Base-by-base conservation (phyloP, 2,113 vertebrate genomes). In the Perognathus longimembris region DNA sequence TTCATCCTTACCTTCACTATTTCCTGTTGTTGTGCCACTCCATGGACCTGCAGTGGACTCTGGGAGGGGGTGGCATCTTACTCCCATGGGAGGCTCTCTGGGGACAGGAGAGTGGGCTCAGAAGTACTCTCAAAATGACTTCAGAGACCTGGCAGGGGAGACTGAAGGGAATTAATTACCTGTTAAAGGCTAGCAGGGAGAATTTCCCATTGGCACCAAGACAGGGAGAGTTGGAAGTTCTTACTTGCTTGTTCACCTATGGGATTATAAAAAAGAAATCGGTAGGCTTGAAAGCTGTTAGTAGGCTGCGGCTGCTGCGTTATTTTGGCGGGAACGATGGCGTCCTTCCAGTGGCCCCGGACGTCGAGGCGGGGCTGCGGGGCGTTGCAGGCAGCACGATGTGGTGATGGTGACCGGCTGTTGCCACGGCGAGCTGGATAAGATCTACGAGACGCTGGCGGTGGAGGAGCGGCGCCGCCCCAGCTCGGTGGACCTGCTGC, bases 341-440 rank as follows among this genome's bases (percentile, higher is more conserved):
- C n/a, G n/a, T n/a, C n/a, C n/a, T n/a, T n/a, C n/a, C n/a, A n/a
- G n/a, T n/a, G n/a, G n/a, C n/a, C n/a, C n/a, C n/a, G n/a, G n/a
- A n/a, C n/a, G n/a, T n/a, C n/a, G n/a, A n/a, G n/a, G n/a, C n/a
- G n/a, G n/a, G n/a, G n/a, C n/a, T 0, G 3, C 30, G 61, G 40
- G n/a, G n/a, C 6, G 6, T 28, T 3, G 80, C 34, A 1, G 38
- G 15, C 45, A 9, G 67, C 30, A 91, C 61, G 79, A 99, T 99
- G 99, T 99, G 99, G 97, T 99, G 89, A 99, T 99, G 7, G 99
- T 99, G 40, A 99, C 99, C 17, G 99, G 99, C 34, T 99, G 99
- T 93, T 99, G 99, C 97, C 99, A 99, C 73, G 99, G 99, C 5
- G 99, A 99, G 90, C 98, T 99, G 94, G 99, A 99, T 95, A 99